phyloP scores from a whole-genome alignment of 1,140 invertebrate species.

The Bombyx mandarina region DNA sequence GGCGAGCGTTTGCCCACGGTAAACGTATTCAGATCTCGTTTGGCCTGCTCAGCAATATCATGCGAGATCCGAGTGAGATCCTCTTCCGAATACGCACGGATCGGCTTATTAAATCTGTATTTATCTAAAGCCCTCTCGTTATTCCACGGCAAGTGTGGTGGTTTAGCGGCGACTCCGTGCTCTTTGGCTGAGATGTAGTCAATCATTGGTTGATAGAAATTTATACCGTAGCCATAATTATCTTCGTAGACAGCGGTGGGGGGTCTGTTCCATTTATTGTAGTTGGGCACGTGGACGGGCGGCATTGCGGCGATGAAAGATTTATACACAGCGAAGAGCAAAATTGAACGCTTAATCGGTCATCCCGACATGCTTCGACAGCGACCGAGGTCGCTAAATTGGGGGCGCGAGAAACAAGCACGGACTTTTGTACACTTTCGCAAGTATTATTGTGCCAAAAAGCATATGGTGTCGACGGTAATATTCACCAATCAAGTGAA shows the following conservation, averaged over 20 bases:
- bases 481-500: slow-evolving; percentile 50
- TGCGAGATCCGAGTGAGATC: slow-evolving; percentile 76
- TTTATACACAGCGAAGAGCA: background rate
- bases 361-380: slow-evolving; percentile 14
- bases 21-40: slow-evolving; percentile 74
- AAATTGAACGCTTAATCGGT: slow-evolving; percentile 11
- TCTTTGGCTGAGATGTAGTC: slow-evolving; percentile 80
- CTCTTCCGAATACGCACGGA: slow-evolving; percentile 74
- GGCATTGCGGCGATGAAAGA: slow-evolving; percentile 28
- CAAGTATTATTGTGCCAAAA: slow-evolving; percentile 44
- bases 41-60: slow-evolving; percentile 76
- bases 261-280: slow-evolving; percentile 68
- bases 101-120: slow-evolving; percentile 71
- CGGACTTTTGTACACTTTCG: slow-evolving; percentile 56
- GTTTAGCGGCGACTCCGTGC: slow-evolving; percentile 55
- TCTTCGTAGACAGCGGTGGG: slow-evolving; percentile 81
- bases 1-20: slow-evolving; percentile 76
- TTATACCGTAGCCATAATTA: slow-evolving; percentile 85
- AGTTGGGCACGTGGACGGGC: slow-evolving; percentile 50
- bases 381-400: slow-evolving; percentile 32
- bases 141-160: slow-evolving; percentile 80
- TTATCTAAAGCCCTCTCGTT: slow-evolving; percentile 78
- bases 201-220: slow-evolving; percentile 87
- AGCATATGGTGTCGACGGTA: slow-evolving; percentile 29
- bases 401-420: slow-evolving; percentile 21